Conservation (phyloP, 2,113 vertebrate species). For the Brachyistius frenatus region DNA sequence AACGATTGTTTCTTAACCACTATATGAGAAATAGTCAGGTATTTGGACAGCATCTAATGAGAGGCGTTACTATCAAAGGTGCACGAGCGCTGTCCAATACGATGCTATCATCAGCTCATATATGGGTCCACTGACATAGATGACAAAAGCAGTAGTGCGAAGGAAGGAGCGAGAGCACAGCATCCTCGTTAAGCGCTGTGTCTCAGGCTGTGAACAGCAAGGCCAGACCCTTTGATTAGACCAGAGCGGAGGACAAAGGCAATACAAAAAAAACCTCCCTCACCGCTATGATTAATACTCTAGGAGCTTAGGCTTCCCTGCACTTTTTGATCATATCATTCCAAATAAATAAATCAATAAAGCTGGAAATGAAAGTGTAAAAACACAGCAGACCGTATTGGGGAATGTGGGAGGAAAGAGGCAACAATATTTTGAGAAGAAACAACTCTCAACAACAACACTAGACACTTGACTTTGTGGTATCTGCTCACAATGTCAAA, state of each 20-base stretch:
- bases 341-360: constrained; percentile 63
- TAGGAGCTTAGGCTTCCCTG: constrained; percentile 16
- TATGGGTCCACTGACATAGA: constrained; percentile 27
- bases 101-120: constrained; percentile 17
- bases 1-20: background rate
- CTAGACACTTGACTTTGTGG: constrained; percentile 23
- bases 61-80: background rate
- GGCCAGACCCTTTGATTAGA: constrained; percentile 63
- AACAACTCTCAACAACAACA: constrained; percentile 24
- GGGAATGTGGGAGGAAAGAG: constrained; percentile 16
- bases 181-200: constrained; percentile 60
- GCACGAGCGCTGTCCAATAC: constrained; percentile 4
- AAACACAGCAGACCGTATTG: constrained; percentile 31
- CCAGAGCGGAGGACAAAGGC: constrained; percentile 53
- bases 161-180: constrained; percentile 33
- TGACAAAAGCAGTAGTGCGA: constrained; percentile 16
- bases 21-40: background rate
- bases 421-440: constrained; percentile 15
- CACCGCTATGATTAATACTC: constrained; percentile 56
- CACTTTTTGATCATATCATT: constrained; percentile 56
- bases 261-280: constrained; percentile 49
- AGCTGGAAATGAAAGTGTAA: constrained; percentile 44
- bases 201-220: constrained; percentile 46
- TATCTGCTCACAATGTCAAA: background rate
- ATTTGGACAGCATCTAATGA: background rate